Conservation (phyloP, 2,797 vertebrate species). For the Gadopsis marmoratus region DNA sequence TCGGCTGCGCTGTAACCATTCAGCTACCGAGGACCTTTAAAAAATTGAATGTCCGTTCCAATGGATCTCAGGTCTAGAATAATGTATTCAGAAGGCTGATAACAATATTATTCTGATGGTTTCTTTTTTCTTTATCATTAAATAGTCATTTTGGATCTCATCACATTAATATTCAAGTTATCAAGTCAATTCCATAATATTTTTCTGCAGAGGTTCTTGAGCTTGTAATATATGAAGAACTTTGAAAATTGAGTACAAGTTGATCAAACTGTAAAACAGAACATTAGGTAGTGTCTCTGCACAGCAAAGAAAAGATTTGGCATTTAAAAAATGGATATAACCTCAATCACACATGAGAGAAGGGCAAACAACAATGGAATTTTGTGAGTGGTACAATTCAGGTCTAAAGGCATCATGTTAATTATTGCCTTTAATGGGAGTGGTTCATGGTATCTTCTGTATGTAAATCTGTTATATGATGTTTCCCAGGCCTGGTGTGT, state of each 20-base stretch:
- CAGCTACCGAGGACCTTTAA: too few relatives aligned
- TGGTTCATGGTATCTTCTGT: neutral
- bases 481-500: neutral
- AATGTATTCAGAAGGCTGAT: neutral
- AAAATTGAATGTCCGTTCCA: too few relatives aligned
- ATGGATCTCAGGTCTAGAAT: neutral
- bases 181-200: neutral
- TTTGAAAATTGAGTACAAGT: neutral
- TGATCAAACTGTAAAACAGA: neutral
- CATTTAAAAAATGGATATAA: neutral
- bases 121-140: neutral
- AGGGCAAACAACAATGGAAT: neutral
- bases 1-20: too few relatives aligned
- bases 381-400: neutral
- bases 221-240: neutral
- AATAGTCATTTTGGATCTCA: neutral
- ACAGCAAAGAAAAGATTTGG: neutral
- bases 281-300: neutral
- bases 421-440: neutral
- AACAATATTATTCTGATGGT: neutral
- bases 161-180: neutral
- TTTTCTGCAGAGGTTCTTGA: neutral
- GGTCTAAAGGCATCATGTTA: neutral
- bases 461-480: neutral
- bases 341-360: neutral